Conservation (phyloP, 2,797 vertebrate species). For the Anguilla obscura region DNA sequence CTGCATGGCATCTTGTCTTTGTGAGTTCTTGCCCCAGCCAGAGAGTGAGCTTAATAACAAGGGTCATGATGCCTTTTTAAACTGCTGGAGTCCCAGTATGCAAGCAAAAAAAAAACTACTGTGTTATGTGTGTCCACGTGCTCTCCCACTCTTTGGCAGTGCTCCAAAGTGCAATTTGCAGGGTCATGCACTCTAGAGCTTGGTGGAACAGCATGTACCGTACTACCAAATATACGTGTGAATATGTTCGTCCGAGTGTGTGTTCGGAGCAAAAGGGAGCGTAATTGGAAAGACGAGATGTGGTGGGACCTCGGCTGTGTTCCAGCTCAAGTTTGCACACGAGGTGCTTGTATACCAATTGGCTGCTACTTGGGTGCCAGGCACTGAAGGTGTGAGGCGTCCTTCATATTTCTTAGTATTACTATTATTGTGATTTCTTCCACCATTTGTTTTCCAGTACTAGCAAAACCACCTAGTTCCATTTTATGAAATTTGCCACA, state of each 20-base stretch:
- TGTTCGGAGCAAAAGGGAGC: background rate
- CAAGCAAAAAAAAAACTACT: background rate
- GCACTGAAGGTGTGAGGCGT: too few relatives aligned
- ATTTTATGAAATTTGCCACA: too few relatives aligned
- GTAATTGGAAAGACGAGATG: background rate
- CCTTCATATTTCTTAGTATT: too few relatives aligned
- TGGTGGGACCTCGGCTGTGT: background rate
- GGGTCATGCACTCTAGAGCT: background rate
- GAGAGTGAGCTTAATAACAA: background rate
- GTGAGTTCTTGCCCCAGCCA: background rate
- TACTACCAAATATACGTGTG: background rate
- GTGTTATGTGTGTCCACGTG: background rate
- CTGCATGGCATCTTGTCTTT: background rate
- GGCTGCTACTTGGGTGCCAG: too few relatives aligned
- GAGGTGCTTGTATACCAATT: background rate
- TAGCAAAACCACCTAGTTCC: too few relatives aligned
- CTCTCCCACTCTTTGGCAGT: background rate
- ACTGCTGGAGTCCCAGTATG: background rate
- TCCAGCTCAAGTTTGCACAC: background rate
- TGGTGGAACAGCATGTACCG: background rate
- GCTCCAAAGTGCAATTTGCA: background rate
- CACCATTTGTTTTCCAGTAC: too few relatives aligned
- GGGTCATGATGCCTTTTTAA: background rate
- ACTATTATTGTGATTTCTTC: too few relatives aligned
- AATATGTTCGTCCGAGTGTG: background rate